Evolutionary conservation across 1,140 invertebrate species (phyloP).

Genomic region (Drosophila carrolli): DNA sequence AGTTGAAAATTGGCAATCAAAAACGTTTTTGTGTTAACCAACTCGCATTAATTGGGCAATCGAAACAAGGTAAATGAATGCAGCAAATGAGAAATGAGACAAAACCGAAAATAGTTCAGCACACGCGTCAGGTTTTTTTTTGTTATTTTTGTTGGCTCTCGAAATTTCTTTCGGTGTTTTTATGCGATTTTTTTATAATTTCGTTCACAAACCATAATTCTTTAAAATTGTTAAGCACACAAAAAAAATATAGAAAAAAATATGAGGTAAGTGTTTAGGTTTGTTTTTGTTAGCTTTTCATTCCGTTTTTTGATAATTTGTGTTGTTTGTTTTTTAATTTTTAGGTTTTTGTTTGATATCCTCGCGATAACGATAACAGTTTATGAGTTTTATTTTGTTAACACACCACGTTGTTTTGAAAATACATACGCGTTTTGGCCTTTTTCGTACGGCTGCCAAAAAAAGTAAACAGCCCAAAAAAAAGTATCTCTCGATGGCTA

Average conservation of each 20-base stretch:
- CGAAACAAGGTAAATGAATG: slow-evolving; percentile 32
- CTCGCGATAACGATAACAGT: slow-evolving; percentile 18
- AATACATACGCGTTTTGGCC: slow-evolving; percentile 45
- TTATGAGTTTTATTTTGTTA: slow-evolving; percentile 19
- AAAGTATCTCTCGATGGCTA: neutral
- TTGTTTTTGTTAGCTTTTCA: neutral
- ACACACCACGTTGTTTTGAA: slow-evolving; percentile 15
- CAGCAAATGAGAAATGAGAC: slow-evolving; percentile 36
- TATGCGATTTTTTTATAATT: neutral
- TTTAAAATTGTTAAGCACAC: slow-evolving; percentile 7
- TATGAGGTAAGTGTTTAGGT: neutral
- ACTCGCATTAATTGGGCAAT: slow-evolving; percentile 49
- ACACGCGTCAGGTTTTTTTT: slow-evolving; percentile 49
- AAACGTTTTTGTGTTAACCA: slow-evolving; percentile 46
- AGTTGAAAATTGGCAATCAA: slow-evolving; percentile 53
- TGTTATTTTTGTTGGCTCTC: neutral
- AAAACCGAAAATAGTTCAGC: slow-evolving; percentile 47
- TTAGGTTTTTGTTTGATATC: slow-evolving; percentile 9
- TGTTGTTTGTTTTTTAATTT: neutral
- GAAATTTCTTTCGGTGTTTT: slow-evolving; percentile 5
- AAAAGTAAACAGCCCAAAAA: slow-evolving; percentile 29
- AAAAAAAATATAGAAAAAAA: slow-evolving; percentile 48
- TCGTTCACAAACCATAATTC: slow-evolving; percentile 14
- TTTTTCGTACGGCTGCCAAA: slow-evolving; percentile 2
- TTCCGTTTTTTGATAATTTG: neutral